Evolutionary conservation across 2,888 invertebrate genomes (phyloP).

Genomic region (Blomia tropicalis): DNA sequence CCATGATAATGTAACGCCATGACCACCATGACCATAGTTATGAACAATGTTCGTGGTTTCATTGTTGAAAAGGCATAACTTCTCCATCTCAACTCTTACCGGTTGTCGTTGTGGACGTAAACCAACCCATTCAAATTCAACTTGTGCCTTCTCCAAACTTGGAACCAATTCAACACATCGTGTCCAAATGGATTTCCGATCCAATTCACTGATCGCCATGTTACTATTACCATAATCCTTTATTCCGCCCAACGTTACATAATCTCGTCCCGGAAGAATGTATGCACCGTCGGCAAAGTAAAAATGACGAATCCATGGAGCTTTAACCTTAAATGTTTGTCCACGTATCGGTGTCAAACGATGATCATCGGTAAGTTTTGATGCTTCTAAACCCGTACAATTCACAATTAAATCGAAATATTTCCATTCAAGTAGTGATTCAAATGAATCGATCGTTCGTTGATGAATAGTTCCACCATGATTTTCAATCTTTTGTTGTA

Average conservation of each 20-base stretch:
- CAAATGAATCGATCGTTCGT: constrained; percentile 45
- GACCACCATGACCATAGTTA: constrained; percentile 88
- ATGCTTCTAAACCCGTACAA: constrained; percentile 37
- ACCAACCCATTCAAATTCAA: constrained; percentile 61
- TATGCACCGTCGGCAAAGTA: constrained; percentile 77
- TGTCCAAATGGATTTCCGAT: constrained; percentile 57
- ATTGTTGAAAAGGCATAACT: constrained; percentile 25
- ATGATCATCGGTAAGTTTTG: constrained; percentile 36
- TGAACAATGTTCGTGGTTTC: constrained; percentile 52
- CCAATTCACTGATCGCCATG: constrained; percentile 49
- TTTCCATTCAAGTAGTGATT: constrained; percentile 39
- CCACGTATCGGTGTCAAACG: constrained; percentile 35
- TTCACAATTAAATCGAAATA: constrained; percentile 38
- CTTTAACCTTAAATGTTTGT: constrained; percentile 43
- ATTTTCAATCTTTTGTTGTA: constrained; percentile 46
- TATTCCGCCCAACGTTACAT: constrained; percentile 49
- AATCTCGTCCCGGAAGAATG: constrained; percentile 48
- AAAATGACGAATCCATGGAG: constrained; percentile 76
- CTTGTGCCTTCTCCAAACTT: constrained; percentile 41
- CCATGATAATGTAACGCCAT: constrained; percentile 74
- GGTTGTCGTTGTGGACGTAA: constrained; percentile 58
- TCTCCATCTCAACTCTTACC: constrained; percentile 38
- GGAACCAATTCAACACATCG: constrained; percentile 62
- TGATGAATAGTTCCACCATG: constrained; percentile 48
- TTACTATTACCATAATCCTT: constrained; percentile 65